Percentiles rank a stretch among this genome's conserved stretches.
Evolutionary conservation across 2,113 vertebrate genomes (phyloP).

Genomic region (Xenopus borealis): DNA sequence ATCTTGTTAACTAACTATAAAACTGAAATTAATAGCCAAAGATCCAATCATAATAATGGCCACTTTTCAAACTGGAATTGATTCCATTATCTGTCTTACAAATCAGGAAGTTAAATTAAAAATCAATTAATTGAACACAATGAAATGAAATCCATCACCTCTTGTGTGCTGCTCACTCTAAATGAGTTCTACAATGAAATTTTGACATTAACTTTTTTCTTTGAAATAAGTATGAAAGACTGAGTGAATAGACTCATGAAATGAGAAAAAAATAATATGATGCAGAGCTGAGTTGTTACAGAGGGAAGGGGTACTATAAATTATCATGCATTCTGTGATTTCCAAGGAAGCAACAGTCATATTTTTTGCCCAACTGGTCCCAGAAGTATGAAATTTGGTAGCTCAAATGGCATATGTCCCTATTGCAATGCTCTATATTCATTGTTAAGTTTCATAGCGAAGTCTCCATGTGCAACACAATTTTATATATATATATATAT

Average conservation of each 20-base stretch:
- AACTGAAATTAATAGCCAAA: slow-evolving; percentile 36
- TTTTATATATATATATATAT: too few relatives aligned
- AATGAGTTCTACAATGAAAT: slow-evolving; percentile 34
- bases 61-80: slow-evolving; percentile 38
- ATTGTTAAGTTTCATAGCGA: too few relatives aligned
- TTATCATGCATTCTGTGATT: too few relatives aligned
- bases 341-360: too few relatives aligned
- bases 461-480: too few relatives aligned
- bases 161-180: slow-evolving; percentile 29
- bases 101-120: slow-evolving; percentile 46
- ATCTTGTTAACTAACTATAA: slow-evolving; percentile 44
- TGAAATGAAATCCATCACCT: slow-evolving; percentile 39
- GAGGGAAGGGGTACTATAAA: too few relatives aligned
- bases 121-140: slow-evolving; percentile 46
- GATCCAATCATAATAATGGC: slow-evolving; percentile 38
- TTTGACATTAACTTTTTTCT: slow-evolving; percentile 19
- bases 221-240: slow-evolving; percentile 3
- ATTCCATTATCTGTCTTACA: slow-evolving; percentile 42
- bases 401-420: too few relatives aligned
- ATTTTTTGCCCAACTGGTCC: too few relatives aligned
- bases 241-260: not conserved
- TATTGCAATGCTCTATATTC: too few relatives aligned
- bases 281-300: too few relatives aligned
- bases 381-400: too few relatives aligned
- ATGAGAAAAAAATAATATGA: not conserved